Evolutionary conservation across 2,797 vertebrate genomes (phyloP).

Genomic region (Danio tinwini): DNA sequence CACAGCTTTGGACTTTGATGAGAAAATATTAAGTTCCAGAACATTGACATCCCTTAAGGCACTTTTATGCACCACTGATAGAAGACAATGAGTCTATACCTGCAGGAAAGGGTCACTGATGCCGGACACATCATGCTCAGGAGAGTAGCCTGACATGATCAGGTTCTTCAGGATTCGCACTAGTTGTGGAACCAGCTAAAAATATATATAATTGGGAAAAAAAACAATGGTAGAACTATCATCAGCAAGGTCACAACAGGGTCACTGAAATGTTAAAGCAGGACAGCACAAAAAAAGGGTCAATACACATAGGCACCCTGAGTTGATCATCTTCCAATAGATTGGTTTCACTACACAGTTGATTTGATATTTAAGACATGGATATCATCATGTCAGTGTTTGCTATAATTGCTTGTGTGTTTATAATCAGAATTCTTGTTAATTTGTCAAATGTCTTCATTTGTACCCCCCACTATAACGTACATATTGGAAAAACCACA

Average conservation of each 20-base stretch:
- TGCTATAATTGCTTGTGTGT: conserved; percentile 14
- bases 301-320: conserved; percentile 51
- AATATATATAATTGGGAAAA: conserved; percentile 62
- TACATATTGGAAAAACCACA: conserved; percentile 57
- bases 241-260: conserved; percentile 6
- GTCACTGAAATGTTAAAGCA: not conserved
- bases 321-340: conserved; percentile 53
- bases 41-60: not conserved
- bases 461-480: conserved; percentile 42
- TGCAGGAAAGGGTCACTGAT: conserved; percentile 99
- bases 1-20: no score
- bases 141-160: conserved; percentile 99
- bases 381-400: conserved; percentile 18
- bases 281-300: conserved; percentile 20
- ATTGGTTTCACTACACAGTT: conserved; percentile 39
- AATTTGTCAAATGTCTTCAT: conserved; percentile 23
- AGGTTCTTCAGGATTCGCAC: conserved; percentile 99
- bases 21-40: no score
- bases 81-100: conserved; percentile 74
- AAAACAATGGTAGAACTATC: conserved; percentile 50
- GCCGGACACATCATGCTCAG: conserved; percentile 98
- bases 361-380: conserved; percentile 39
- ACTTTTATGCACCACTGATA: not conserved
- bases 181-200: conserved; percentile 97
- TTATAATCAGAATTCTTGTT: conserved; percentile 13